A percentile compares a stretch with the other conserved stretches of the same genome.
Evolutionary conservation across 1,140 invertebrate genomes (phyloP).

Genomic region (Drosophila mojavensis): DNA sequence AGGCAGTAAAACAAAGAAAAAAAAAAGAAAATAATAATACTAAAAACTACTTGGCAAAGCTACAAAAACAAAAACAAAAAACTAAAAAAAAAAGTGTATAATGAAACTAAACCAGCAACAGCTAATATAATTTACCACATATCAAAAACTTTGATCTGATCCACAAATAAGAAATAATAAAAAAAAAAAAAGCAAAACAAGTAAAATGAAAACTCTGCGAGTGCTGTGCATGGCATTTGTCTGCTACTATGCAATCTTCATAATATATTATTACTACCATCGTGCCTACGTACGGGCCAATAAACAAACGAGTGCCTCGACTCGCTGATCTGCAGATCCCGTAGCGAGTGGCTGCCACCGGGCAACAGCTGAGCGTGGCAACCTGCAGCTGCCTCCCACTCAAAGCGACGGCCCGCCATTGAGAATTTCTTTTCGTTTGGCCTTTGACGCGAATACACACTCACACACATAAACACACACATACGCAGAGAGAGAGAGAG

Average conservation of each 20-base stretch:
- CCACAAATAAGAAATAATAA: conserved; percentile 14
- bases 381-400: conserved; percentile 56
- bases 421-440: conserved; percentile 57
- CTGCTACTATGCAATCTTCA: conserved; percentile 71
- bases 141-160: conserved; percentile 14
- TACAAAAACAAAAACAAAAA: conserved; percentile 21
- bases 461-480: conserved; percentile 9
- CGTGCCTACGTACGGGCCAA: conserved; percentile 56
- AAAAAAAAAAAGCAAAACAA: not conserved
- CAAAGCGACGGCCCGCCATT: conserved; percentile 57
- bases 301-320: conserved; percentile 6
- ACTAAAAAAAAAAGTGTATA: conserved; percentile 6
- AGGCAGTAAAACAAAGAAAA: conserved; percentile 40
- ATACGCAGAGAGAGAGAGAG: conserved; percentile 12
- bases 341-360: conserved; percentile 4
- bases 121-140: conserved; percentile 21
- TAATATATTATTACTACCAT: conserved; percentile 74
- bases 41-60: conserved; percentile 45
- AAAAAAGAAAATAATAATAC: conserved; percentile 26
- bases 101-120: conserved; percentile 19
- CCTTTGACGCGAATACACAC: conserved; percentile 58
- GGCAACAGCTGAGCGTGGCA: conserved; percentile 54
- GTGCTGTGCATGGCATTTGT: conserved; percentile 63
- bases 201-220: conserved; percentile 60
- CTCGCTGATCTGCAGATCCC: not conserved